Evolutionary conservation across 2,797 vertebrate species (phyloP), one percentile per base, ranked within the genome.

Genomic region (Enteromius trimaculatus): DNA sequence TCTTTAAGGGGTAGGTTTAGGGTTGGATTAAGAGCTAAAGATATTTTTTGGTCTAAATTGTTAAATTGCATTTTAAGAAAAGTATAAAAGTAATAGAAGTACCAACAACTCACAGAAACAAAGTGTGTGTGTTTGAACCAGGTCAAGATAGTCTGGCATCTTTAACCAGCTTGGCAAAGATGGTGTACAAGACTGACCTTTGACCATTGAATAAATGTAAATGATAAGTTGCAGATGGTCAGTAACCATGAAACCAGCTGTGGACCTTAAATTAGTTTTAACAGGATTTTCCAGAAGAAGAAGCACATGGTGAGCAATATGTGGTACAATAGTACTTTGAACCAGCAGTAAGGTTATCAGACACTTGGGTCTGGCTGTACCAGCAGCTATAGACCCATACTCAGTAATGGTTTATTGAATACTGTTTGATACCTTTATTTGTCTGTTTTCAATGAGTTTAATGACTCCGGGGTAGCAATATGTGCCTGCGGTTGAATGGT

Each of bases 341-440:
- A 44, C 37, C 53, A 19, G 58, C 37, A 29, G 44, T 65, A 39
- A 23, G 31, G 42, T 76, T 86, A 79, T 47, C 60, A 64, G 29
- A 60, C 55, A 29, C 21, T 55, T 84, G 39, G 55, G 17, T 62
- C 70, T 78, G 60, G 53, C 39, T 78, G 69, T 78, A 72, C 21
- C 65, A 21, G 31, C 64, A 37, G 64, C 37, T 60, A 86, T 85
- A 84, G 79, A 85, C 80, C 44, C 51, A 76, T 75, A 76, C 55
- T 81, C 82, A 37, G 74, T 37, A 86, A 86, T 86, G 82, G 82
- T 81, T 75, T 88, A 87, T 88, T 86, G 82, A 86, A 81, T 88
- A 88, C n/a, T 23, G 62, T 71, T 19, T 65, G 68, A 60, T 44
- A 77, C 75, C 77, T 86, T 83, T 75, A 58, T 47, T 77, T 78